Evolutionary conservation across 2,888 invertebrate species (phyloP).

Genomic region (Caenorhabditis sp.): DNA sequence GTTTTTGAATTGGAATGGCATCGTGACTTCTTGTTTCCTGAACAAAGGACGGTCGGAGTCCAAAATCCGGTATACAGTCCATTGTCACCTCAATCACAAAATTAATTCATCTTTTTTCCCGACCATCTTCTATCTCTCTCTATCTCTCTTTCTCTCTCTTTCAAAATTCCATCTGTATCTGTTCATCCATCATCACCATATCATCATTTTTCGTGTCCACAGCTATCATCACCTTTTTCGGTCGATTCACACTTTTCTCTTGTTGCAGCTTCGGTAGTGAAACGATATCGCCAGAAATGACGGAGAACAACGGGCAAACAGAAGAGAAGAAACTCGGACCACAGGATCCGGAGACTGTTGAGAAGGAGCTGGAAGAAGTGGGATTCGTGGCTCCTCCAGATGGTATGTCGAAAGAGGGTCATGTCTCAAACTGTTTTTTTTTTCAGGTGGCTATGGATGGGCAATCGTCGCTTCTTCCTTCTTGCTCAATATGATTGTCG

Average conservation of each 20-base stretch:
- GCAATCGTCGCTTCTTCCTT: constrained; percentile 96
- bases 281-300: constrained; percentile 16
- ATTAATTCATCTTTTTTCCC: constrained; percentile 30
- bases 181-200: constrained; percentile 30
- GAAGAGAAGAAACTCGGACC: constrained; percentile 25
- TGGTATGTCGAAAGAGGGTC: too few species aligned
- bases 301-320: constrained; percentile 14
- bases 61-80: constrained; percentile 31
- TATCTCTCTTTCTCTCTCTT: background rate
- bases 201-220: constrained; percentile 2
- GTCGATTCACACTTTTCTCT: background rate
- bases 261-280: constrained; percentile 35
- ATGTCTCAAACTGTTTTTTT: too few species aligned
- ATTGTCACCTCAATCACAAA: constrained; percentile 32
- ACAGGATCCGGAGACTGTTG: constrained; percentile 71
- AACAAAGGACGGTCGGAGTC: constrained; percentile 1
- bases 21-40: background rate
- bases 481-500: constrained; percentile 97
- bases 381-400: constrained; percentile 80
- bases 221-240: too few species aligned
- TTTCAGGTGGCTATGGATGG: constrained; percentile 90
- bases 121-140: background rate
- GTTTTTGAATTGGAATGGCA: background rate
- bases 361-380: constrained; percentile 77
- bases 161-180: constrained; percentile 16